Base-by-base conservation (phyloP, 2,113 vertebrate genomes). In the Thamnaconus septentrionalis region DNA sequence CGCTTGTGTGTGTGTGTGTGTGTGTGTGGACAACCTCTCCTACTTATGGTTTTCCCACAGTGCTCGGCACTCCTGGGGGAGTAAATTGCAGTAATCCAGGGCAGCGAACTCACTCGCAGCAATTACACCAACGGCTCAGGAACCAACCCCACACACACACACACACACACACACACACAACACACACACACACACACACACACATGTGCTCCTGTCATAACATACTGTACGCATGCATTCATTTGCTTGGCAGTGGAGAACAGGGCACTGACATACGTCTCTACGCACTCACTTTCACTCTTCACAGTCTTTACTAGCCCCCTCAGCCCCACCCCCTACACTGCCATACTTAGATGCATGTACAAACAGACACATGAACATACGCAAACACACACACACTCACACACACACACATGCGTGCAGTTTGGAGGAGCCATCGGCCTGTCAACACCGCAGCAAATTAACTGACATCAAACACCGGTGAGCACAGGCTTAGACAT, bases 381-480 rank as follows among this genome's bases (percentile, higher is more conserved):
- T 7, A 6, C 64, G 75, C 42, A 61, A 60, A 64, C n/a, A 57
- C 53, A 69, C 57, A 63, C 67, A 80, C 57, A 66, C 7, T 80
- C 61, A 76, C 59, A 64, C 53, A 76, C 63, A 74, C 47, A 74
- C 5, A 56, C 64, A 81, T 60, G 50, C 70, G 77, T 9, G 46
- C 72, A 73, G 77, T 59, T 75, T 80, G 63, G 69, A 63, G 79
- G 60, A 80, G 85, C 89, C 78, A 88, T 88, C 84, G 79, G 63
- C 85, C 89, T 93, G 91, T 92, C 92, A 92, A 88, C 91, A 90
- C 89, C 77, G 83, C 78, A 75, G 87, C 84, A 92, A 92, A 92
- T 92, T 85, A 92, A 90, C 87, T 92, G 90, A 92, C 91, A 92
- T 92, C 87, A 92, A 92, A 93, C 90, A 92, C 89, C 88, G 66